phyloP scores from a whole-genome alignment of 2,113 vertebrate genomes.

The Stomatorhinus ivindoensis region DNA sequence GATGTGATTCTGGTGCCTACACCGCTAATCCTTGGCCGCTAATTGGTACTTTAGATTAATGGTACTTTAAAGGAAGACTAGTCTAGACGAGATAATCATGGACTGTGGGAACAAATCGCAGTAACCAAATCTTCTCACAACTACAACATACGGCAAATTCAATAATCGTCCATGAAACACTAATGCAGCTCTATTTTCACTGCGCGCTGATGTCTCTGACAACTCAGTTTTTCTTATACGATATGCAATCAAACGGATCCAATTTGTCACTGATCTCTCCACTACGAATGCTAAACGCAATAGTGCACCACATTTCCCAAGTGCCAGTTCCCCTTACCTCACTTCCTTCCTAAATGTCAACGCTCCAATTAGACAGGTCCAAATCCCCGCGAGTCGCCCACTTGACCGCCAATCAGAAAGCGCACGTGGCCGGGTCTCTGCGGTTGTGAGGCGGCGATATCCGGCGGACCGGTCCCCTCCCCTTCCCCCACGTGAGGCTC shows the following conservation, averaged over 20 bases:
- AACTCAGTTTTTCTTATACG: not conserved
- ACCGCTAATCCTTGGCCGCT: not conserved
- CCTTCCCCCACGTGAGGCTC: conserved; percentile 24
- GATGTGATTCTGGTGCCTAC: not conserved
- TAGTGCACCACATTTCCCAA: conserved; percentile 3
- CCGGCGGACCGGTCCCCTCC: not conserved
- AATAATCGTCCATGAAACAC: not conserved
- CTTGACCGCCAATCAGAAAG: not conserved
- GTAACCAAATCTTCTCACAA: not conserved
- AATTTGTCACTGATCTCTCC: not conserved
- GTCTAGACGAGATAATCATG: not conserved
- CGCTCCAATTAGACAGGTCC: not conserved
- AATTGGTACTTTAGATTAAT: not conserved
- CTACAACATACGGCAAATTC: not conserved
- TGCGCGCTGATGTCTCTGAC: not conserved
- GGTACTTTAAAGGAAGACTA: no score
- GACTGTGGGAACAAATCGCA: not conserved
- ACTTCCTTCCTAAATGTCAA: not conserved
- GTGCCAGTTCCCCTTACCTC: not conserved
- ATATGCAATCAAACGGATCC: not conserved
- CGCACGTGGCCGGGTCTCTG: not conserved
- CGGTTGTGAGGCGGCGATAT: conserved; percentile 11
- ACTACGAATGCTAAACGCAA: not conserved
- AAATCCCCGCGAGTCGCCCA: not conserved
- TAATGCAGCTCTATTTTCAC: not conserved